These are phyloP conservation scores for Idaea aversata DNA, from an alignment of 2,888 invertebrate species.

Conservation along the genomic window DNA sequence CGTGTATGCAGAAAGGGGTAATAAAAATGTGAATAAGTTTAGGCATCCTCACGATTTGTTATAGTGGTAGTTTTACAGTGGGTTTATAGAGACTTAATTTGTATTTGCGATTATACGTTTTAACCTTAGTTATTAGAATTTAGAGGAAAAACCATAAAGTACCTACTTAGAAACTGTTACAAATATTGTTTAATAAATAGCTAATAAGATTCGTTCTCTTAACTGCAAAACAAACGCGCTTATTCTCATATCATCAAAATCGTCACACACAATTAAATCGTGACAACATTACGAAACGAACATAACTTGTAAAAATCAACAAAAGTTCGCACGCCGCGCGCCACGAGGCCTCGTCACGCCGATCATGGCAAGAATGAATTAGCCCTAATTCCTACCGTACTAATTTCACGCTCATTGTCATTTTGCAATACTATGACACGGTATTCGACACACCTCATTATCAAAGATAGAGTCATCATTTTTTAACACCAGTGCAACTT, in stretches of 20 bases:
- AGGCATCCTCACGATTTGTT: background rate
- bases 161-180: too few relatives aligned
- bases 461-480: conserved; percentile 62
- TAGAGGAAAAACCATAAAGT: too few relatives aligned
- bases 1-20: conserved; percentile 56
- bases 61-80: conserved; percentile 5
- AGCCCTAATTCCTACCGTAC: conserved; percentile 68
- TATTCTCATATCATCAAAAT: conserved; percentile 23
- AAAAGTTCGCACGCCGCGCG: conserved; percentile 66
- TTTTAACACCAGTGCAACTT: conserved; percentile 28
- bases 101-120: background rate
- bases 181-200: too few relatives aligned
- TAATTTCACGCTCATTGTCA: conserved; percentile 75
- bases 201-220: too few relatives aligned
- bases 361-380: conserved; percentile 54
- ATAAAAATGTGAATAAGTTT: conserved; percentile 37
- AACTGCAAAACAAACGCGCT: conserved; percentile 26
- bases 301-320: conserved; percentile 62
- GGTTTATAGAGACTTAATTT: background rate
- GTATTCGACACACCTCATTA: conserved; percentile 69
- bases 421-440: conserved; percentile 68
- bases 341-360: conserved; percentile 70
- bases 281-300: conserved; percentile 43
- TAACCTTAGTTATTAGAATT: too few relatives aligned
- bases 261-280: conserved; percentile 61